Evolutionary conservation across 2,797 vertebrate genomes (phyloP), one percentile per base, ranked within the genome.

Genomic region (Eulemur mongoz): DNA sequence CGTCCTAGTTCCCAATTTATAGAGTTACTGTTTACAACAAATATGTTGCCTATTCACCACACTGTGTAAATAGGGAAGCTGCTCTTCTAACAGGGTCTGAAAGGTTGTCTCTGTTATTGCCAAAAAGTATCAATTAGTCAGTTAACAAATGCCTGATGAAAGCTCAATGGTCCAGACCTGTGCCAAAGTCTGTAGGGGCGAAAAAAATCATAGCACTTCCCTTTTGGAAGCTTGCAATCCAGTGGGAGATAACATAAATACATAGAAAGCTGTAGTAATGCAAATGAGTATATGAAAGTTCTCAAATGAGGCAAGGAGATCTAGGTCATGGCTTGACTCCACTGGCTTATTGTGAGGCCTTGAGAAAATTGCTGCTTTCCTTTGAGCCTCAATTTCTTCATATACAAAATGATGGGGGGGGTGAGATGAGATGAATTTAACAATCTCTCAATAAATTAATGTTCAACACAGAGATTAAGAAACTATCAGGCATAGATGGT

Each of bases 361-460:
- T 88, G 22, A 43, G 14, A 70, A 95, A 85, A 35, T 70, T 20
- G 52, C 2, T 81, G 23, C 0, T 91, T 93, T 94, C 30, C 32
- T 91, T 23, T 85, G 20, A 80, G 8, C 6, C 35, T 95, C 32
- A 63, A 0, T 84, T 94, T 80, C 69, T 79, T 93, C 76, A 88
- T 54, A 82, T 73, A 73, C 57, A 76, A 96, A 89, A 78, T 54
- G 45, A 72, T 52, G 25, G 48, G 6, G 13, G 50, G 20, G 10
- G 3, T 35, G 32, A 35, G 14, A 95, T 27, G 11, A 90, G 22
- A 59, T 57, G 7, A 94, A 80, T 30, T 94, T 5, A 79, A 32
- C 85, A 88, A 52, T 87, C 38, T 50, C n/a, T 87, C 35, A 73
- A 48, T 65, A 96, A 94, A 94, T 91, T 88, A 48, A 43, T 69